These are phyloP conservation scores for Kryptopterus vitreolus DNA, from an alignment of 2,797 vertebrate genomes.

Conservation along the genomic window DNA sequence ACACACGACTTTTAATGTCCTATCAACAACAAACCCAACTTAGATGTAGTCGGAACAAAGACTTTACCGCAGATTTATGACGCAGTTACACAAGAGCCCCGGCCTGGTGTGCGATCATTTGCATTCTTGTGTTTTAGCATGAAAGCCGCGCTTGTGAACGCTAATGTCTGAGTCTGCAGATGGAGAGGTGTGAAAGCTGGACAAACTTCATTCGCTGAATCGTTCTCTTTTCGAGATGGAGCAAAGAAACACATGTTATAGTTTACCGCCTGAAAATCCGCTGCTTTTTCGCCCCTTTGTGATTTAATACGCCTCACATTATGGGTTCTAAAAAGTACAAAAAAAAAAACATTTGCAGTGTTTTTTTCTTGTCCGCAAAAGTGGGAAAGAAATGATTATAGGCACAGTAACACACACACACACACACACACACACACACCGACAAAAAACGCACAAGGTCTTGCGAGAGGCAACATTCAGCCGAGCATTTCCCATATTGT, in stretches of 20 bases:
- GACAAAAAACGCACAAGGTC: background rate
- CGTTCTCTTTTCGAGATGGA: background rate
- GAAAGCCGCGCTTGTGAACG: too few relatives aligned
- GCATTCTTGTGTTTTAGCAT: too few relatives aligned
- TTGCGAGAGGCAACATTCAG: too few relatives aligned
- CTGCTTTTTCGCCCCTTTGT: too few relatives aligned
- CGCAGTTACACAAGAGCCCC: background rate
- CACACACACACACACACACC: slow-evolving; percentile 3
- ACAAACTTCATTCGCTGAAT: background rate
- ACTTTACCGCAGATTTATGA: too few relatives aligned
- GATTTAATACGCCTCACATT: background rate
- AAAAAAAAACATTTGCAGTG: background rate
- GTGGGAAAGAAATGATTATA: too few relatives aligned
- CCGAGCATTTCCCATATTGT: background rate
- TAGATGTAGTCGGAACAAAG: too few relatives aligned
- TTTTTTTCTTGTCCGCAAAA: background rate
- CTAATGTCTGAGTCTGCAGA: background rate
- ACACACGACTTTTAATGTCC: background rate
- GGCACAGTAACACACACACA: slow-evolving; percentile 9
- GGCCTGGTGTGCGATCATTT: too few relatives aligned
- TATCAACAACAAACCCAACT: background rate
- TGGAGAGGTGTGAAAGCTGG: background rate
- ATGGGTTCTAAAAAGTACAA: background rate
- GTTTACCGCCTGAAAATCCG: too few relatives aligned
- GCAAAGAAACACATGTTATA: background rate